These are phyloP conservation scores for Camptogramma bilineatum DNA, from an alignment of 2,888 invertebrate species.

Conservation along the genomic window DNA sequence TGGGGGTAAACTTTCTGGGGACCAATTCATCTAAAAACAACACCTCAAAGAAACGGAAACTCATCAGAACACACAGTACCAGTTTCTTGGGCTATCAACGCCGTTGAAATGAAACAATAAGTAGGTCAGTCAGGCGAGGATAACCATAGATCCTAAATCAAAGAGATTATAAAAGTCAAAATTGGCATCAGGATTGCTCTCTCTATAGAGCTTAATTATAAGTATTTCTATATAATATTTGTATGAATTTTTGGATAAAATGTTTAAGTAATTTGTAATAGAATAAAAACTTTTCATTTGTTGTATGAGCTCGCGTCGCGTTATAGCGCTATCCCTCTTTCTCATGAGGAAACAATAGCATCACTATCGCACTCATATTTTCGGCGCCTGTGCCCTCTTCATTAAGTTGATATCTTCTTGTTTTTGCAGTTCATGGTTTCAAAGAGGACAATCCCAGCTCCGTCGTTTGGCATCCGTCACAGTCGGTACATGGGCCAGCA, in stretches of 20 bases:
- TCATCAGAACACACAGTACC: not conserved
- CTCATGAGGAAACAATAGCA: too few relatives aligned
- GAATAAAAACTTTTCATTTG: too few relatives aligned
- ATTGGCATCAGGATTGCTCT: too few relatives aligned
- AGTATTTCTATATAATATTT: too few relatives aligned
- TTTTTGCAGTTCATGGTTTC: slow-evolving; percentile 63
- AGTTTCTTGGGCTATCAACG: not conserved
- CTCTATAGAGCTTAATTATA: too few relatives aligned
- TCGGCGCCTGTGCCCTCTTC: too few relatives aligned
- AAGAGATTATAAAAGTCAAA: too few relatives aligned
- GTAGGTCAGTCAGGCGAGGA: not conserved
- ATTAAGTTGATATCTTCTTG: not conserved
- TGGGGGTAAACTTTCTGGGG: slow-evolving; percentile 1
- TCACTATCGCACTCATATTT: too few relatives aligned
- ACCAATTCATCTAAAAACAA: not conserved
- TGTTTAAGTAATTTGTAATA: too few relatives aligned
- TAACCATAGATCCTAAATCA: not conserved
- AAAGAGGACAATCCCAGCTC: slow-evolving; percentile 61
- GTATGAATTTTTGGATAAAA: too few relatives aligned
- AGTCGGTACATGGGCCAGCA: slow-evolving; percentile 60
- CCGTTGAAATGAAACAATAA: not conserved
- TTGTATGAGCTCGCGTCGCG: too few relatives aligned
- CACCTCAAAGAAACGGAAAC: slow-evolving; percentile 1
- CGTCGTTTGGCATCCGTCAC: slow-evolving; percentile 73
- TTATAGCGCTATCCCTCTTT: too few relatives aligned